A percentile compares a stretch with the other conserved stretches of the same genome.
phyloP scores from a whole-genome alignment of 2,113 vertebrate species.

The Prunella himalayana region DNA sequence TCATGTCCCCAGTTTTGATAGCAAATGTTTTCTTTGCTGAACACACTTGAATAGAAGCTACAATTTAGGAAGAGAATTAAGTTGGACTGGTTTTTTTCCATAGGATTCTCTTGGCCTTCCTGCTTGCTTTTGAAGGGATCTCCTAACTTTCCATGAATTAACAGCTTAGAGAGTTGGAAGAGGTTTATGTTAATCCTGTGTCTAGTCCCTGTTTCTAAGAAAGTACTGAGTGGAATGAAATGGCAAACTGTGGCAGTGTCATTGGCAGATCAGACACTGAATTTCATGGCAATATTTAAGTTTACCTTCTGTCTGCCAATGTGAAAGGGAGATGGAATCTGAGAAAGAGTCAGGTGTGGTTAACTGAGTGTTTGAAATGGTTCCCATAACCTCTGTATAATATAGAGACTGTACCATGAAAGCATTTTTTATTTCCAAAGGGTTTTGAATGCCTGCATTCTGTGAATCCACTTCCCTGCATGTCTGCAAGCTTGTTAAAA shows the following conservation, averaged over 20 bases:
- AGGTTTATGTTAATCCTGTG: not conserved
- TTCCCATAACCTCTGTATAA: not conserved
- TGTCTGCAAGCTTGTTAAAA: constrained; percentile 15
- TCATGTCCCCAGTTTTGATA: not conserved
- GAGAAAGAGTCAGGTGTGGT: not conserved
- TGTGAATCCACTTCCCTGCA: not conserved
- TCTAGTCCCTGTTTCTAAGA: not conserved
- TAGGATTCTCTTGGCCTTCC: not conserved
- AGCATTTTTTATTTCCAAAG: not conserved
- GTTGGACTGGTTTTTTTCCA: too few species aligned
- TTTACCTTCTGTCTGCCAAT: not conserved
- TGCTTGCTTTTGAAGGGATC: not conserved
- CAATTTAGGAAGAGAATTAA: not conserved
- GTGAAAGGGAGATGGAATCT: not conserved
- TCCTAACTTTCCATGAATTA: not conserved
- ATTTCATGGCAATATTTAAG: not conserved
- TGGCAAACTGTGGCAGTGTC: not conserved
- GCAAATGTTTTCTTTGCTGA: not conserved
- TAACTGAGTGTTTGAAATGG: not conserved
- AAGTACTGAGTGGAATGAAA: not conserved
- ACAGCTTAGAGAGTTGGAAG: not conserved
- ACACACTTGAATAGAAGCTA: not conserved
- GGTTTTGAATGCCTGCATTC: not conserved
- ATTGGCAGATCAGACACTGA: not conserved
- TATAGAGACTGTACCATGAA: not conserved